A percentile compares a stretch with the other conserved stretches of the same genome.
Conservation (phyloP, 2,113 vertebrate genomes). For the Pardalotus punctatus region DNA sequence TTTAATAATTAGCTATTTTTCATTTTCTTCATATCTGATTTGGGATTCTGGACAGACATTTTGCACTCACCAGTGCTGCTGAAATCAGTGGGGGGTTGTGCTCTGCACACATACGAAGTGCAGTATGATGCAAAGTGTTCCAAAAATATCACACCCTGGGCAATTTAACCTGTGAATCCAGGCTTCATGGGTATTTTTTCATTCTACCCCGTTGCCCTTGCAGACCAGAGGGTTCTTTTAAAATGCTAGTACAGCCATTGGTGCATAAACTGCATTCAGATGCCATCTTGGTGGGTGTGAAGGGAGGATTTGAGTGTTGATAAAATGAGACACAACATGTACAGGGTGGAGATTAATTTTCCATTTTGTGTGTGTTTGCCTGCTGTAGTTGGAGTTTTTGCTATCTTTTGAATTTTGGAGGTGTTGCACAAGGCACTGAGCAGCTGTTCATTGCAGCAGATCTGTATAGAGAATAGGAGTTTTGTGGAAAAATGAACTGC, state of each 20-base stretch:
- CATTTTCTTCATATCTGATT: not conserved
- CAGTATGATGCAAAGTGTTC: not conserved
- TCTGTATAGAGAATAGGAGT: not conserved
- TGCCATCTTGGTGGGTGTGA: not conserved
- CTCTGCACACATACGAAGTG: not conserved
- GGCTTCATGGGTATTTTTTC: not conserved
- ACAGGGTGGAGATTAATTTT: not conserved
- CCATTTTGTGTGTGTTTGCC: not conserved
- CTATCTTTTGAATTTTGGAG: not conserved
- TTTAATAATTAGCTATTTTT: not conserved
- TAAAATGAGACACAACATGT: not conserved
- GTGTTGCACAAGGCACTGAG: not conserved
- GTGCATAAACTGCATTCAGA: not conserved
- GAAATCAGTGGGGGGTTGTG: not conserved
- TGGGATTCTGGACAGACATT: not conserved
- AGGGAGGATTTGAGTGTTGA: not conserved
- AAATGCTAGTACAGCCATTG: not conserved
- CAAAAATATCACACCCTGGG: fast-evolving
- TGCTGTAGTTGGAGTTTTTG: not conserved
- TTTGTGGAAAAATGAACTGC: not conserved
- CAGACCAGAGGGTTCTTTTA: not conserved
- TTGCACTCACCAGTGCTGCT: not conserved
- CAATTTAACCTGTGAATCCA: not conserved
- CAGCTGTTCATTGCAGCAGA: not conserved
- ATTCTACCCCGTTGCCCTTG: not conserved